Conservation (phyloP, 1,140 invertebrate genomes). For the Ruditapes philippinarum region DNA sequence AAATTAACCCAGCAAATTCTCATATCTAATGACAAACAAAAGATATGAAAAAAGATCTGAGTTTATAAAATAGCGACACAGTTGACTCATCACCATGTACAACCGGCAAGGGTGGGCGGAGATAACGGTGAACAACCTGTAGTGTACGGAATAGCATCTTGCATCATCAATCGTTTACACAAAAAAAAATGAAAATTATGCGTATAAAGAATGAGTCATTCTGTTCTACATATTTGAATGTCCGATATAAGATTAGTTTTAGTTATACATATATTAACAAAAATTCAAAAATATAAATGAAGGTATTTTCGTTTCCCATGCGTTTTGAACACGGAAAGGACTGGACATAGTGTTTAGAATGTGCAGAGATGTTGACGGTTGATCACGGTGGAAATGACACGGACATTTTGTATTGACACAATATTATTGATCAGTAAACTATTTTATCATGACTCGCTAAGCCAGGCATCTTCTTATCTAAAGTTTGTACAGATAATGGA, state of each 20-base stretch:
- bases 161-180: background rate
- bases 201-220: too few species aligned
- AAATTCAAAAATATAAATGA: too few species aligned
- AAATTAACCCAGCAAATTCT: too few species aligned
- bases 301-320: too few species aligned
- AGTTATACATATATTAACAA: background rate
- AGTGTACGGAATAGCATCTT: background rate
- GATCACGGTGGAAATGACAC: background rate
- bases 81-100: background rate
- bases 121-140: background rate
- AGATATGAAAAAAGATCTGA: too few species aligned
- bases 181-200: too few species aligned
- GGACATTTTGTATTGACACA: slow-evolving; percentile 11
- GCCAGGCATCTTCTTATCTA: background rate
- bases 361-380: background rate
- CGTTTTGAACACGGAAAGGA: background rate
- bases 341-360: background rate
- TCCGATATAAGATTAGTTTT: background rate
- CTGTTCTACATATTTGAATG: too few species aligned
- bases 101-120: background rate
- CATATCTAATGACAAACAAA: too few species aligned
- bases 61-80: background rate
- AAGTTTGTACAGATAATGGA: background rate
- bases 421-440: background rate
- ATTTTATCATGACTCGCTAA: background rate